These are phyloP conservation scores for Corydoras maculifer DNA, from an alignment of 2,113 vertebrate genomes.

Conservation along the genomic window DNA sequence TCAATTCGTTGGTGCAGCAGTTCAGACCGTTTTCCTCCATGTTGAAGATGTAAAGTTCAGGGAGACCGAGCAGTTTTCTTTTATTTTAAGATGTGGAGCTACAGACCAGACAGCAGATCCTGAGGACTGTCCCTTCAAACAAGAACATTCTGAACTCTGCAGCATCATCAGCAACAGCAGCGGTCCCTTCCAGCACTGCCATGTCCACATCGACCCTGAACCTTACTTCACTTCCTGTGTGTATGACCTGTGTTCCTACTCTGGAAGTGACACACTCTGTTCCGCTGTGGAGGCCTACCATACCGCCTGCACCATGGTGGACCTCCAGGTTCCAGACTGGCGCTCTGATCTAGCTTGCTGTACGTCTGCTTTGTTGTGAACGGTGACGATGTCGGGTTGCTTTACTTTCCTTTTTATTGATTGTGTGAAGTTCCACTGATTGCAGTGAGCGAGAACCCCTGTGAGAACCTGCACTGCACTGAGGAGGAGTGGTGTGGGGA, in stretches of 20 bases:
- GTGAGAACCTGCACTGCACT: conserved; percentile 50
- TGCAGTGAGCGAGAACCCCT: conserved; percentile 44
- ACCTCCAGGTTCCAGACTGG: conserved; percentile 47
- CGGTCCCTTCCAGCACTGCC: conserved; percentile 54
- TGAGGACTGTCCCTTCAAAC: conserved; percentile 21
- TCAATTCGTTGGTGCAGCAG: too few relatives aligned
- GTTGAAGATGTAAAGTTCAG: too few relatives aligned
- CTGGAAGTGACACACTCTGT: conserved; percentile 47
- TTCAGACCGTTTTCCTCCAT: too few relatives aligned
- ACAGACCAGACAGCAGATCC: conserved; percentile 20
- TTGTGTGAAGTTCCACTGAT: neutral
- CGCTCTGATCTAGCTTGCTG: conserved; percentile 40
- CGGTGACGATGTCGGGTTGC: neutral
- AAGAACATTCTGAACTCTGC: conserved; percentile 51
- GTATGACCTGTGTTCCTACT: conserved; percentile 57
- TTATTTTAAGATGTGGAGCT: conserved; percentile 40
- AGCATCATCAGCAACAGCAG: conserved; percentile 51
- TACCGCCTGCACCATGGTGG: conserved; percentile 49
- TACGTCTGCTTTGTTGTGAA: conserved; percentile 33
- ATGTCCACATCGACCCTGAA: conserved; percentile 37
- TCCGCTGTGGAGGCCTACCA: conserved; percentile 51
- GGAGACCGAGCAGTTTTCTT: too few relatives aligned
- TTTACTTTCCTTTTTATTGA: neutral
- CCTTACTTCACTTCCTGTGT: conserved; percentile 53
- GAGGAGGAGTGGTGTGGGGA: conserved; percentile 62